Evolutionary conservation across 2,888 invertebrate genomes (phyloP).

Genomic region (Cephus runcator): DNA sequence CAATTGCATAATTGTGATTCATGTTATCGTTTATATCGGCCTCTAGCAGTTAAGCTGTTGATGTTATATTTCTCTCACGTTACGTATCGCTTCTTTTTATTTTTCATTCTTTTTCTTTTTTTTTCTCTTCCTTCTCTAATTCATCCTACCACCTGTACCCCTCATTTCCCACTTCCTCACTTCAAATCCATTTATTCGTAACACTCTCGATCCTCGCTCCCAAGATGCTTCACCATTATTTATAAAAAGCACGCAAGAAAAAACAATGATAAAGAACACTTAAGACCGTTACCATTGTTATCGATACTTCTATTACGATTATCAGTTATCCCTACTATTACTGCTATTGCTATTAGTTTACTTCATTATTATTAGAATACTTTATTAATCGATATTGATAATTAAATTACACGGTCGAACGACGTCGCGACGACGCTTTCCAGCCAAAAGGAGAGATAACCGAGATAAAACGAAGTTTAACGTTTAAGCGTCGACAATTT

Average conservation of each 20-base stretch:
- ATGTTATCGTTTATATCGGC: constrained; percentile 62
- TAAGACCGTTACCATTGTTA: constrained; percentile 61
- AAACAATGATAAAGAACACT: constrained; percentile 34
- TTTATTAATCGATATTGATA: constrained; percentile 27
- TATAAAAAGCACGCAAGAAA: constrained; percentile 23
- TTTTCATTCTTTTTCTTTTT: constrained; percentile 22
- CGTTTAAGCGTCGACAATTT: background rate
- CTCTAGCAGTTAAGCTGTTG: constrained; percentile 62
- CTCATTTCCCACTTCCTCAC: background rate
- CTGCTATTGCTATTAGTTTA: constrained; percentile 15
- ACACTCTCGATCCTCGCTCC: constrained; percentile 19
- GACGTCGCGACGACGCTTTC: constrained; percentile 19
- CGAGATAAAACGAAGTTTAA: constrained; percentile 14
- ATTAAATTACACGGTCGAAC: too few species aligned
- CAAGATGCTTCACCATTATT: constrained; percentile 43
- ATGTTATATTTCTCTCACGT: constrained; percentile 62
- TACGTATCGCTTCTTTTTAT: constrained; percentile 41
- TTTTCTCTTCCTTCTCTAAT: background rate
- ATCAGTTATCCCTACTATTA: constrained; percentile 41
- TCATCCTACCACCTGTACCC: background rate
- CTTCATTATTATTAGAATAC: background rate
- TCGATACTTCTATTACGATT: constrained; percentile 38
- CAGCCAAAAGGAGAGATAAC: constrained; percentile 27
- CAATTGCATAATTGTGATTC: constrained; percentile 63
- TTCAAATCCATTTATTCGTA: constrained; percentile 5